phyloP scores from a whole-genome alignment of 2,888 invertebrate species.

The Amphipoea oculea region DNA sequence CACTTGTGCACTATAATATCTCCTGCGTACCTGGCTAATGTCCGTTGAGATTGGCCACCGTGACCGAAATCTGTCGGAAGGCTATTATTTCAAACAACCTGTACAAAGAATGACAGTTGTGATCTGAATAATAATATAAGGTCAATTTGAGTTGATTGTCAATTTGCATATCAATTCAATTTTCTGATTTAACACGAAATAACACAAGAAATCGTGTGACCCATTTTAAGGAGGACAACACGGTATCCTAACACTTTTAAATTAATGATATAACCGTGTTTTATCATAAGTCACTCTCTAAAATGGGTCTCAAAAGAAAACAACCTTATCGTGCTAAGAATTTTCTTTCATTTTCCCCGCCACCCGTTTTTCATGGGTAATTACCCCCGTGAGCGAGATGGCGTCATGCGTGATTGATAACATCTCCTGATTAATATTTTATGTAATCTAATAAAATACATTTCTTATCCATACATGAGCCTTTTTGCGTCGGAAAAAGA shows the following conservation, averaged over 20 bases:
- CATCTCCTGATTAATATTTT: constrained; percentile 63
- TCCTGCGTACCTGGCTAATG: too few relatives aligned
- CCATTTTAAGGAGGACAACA: not conserved
- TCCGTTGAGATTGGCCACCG: too few relatives aligned
- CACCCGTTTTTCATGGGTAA: constrained; percentile 61
- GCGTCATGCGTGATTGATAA: constrained; percentile 67
- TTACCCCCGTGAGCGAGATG: constrained; percentile 60
- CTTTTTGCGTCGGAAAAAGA: constrained; percentile 17
- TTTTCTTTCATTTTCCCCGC: constrained; percentile 53
- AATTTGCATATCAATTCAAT: not conserved
- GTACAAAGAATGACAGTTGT: not conserved
- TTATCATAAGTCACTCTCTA: constrained; percentile 28
- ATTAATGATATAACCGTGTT: not conserved
- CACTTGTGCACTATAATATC: too few relatives aligned
- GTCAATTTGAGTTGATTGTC: not conserved
- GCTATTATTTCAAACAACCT: not conserved
- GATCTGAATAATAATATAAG: not conserved
- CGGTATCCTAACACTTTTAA: not conserved
- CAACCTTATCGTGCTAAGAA: constrained; percentile 33
- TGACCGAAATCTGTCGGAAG: too few relatives aligned
- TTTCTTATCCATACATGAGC: constrained; percentile 15
- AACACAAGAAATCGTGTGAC: not conserved
- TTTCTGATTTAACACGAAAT: not conserved
- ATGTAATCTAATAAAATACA: constrained; percentile 61
- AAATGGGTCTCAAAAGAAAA: constrained; percentile 45